Evolutionary conservation across 2,113 vertebrate species (phyloP), one percentile per base, ranked within the genome.

Genomic region (Lichenostomus cassidix): DNA sequence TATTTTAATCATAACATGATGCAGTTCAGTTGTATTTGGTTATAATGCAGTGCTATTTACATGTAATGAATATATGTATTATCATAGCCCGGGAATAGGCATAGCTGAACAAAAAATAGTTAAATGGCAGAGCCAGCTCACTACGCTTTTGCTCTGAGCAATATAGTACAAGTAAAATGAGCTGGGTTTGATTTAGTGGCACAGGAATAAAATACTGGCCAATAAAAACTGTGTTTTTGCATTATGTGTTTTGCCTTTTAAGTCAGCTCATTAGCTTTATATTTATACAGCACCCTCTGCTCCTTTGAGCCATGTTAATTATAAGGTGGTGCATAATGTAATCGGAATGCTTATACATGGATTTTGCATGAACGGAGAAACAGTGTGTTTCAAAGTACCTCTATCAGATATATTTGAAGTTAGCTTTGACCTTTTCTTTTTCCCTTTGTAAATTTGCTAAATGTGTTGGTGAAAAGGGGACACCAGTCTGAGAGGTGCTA

Each of bases 261-360:
- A 97, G 87, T 94, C 82, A 90, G 37, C 58, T 94, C 83, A 82
- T 80, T 88, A 94, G 62, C 84, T 96, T 94, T 83, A 28, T 92
- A 87, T 92, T 93, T 92, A 42, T 74, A 87, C 80, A 3, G 11
- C 49, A 94, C 59, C n/a, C 67, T 90, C 67, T 87, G 46, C 53
- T 95, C 44, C 67, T 97, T 93, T 90, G 87, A 96, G 91, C 80
- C 53, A 42, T 53, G 46, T 82, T 86, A 96, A 96, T 97, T 94
- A 88, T 41, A 82, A 92, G 53, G 73, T 60, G 65, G 41, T 79
- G 29, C 50, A 31, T 77, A 83, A 67, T 50, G 28, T 29, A 83
- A 84, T 86, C 59, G 67, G 55, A 87, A 58, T 81, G 53, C 47
- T 79, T 83, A 35, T 33, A 25, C 28, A 8, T n/a, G 58, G 68